Percentiles rank a stretch among this genome's conserved stretches.
phyloP scores from a whole-genome alignment of 2,888 invertebrate species.

The Drosophila prolongata region DNA sequence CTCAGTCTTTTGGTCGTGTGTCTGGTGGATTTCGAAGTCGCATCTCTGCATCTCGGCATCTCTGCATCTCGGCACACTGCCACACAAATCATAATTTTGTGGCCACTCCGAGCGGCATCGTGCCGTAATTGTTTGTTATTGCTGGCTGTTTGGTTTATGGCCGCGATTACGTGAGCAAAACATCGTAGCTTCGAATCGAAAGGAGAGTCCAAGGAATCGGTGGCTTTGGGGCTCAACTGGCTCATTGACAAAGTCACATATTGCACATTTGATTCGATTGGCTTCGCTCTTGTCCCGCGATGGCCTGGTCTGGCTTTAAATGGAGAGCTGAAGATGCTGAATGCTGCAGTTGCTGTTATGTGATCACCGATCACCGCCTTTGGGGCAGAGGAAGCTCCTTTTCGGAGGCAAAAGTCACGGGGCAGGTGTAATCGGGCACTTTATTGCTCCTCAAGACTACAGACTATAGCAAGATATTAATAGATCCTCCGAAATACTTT shows the following conservation, averaged over 20 bases:
- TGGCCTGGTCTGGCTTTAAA: constrained; percentile 27
- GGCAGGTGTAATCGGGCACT: neutral
- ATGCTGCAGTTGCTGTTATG: constrained; percentile 20
- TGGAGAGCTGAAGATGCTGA: constrained; percentile 6
- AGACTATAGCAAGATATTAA: too few species aligned
- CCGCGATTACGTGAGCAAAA: constrained; percentile 69
- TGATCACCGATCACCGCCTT: constrained; percentile 8
- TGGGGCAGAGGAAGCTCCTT: constrained; percentile 2
- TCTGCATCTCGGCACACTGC: constrained; percentile 39
- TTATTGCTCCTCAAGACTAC: neutral
- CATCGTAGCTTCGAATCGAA: neutral
- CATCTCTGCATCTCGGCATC: constrained; percentile 6
- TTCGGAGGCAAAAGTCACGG: neutral
- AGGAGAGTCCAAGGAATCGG: constrained; percentile 4
- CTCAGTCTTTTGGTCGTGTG: neutral
- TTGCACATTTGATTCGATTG: constrained; percentile 49
- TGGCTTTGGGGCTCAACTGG: constrained; percentile 12
- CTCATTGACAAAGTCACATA: constrained; percentile 47
- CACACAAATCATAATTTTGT: constrained; percentile 48
- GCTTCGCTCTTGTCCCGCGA: constrained; percentile 34
- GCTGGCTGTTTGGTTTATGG: constrained; percentile 63
- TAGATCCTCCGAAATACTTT: too few species aligned
- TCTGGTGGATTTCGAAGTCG: constrained; percentile 7
- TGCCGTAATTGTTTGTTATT: constrained; percentile 69
- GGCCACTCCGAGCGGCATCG: constrained; percentile 29